Base-by-base conservation (phyloP, 2,797 vertebrate species). In the Karalla daura region DNA sequence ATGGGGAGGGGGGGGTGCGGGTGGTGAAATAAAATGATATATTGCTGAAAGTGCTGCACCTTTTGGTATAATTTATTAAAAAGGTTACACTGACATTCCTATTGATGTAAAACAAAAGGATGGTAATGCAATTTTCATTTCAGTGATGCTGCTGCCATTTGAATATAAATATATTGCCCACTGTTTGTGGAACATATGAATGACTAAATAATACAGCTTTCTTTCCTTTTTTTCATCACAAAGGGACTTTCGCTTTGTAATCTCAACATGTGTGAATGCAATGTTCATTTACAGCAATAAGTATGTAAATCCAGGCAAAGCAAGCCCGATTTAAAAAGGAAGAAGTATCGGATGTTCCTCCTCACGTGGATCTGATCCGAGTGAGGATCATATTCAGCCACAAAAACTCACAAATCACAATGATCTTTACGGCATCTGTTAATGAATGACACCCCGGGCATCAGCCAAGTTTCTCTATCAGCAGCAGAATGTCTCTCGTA, bases 21-120 rank as follows among this genome's bases (percentile, higher is more conserved):
- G n/a, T n/a, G n/a, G n/a, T n/a, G n/a, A 78, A 80, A 72, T 69
- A 25, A 60, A 67, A 35, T 76, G 39, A 83, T 74, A 46, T 43
- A 63, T 74, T 61, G 63, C 51, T 49, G 68, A 67, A 81, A 60
- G 53, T 43, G 53, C 39, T 63, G 68, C 70, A 80, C 67, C 78
- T 83, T 84, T 84, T 78, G 61, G 58, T 79, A 73, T 85, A 75
- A 86, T 85, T 87, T 89, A 87, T 91, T 81, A 65, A 85, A 90
- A 85, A 85, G 79, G 76, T 84, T 84, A 79, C 70, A 39, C 33
- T 80, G 84, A 69, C 80, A 85, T 81, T 82, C 68, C 69, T 61
- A 86, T 83, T 90, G 88, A 89, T 88, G 75, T 86, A 76, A 91
- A 88, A 91, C 84, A 91, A 89, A 88, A 81, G 73, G 44, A 85